A percentile compares a stretch with the other conserved stretches of the same genome.
Conservation (phyloP, 2,797 vertebrate genomes). For the Xenentodon cancila region DNA sequence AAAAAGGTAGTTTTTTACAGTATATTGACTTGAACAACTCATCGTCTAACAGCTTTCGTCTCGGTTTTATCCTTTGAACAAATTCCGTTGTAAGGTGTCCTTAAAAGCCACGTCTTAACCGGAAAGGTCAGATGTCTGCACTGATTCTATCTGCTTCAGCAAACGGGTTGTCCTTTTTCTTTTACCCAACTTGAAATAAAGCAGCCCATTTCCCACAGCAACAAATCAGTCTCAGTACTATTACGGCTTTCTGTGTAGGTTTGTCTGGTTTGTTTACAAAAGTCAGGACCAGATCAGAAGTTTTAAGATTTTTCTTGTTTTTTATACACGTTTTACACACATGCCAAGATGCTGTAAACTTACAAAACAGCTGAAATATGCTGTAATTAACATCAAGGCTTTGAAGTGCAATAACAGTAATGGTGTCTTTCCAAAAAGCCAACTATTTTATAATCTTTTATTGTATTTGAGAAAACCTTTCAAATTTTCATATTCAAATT, state of each 20-base stretch:
- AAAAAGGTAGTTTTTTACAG: neutral
- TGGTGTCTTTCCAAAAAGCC: no score
- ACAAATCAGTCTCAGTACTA: no score
- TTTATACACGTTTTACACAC: no score
- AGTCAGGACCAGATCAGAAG: no score
- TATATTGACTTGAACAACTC: neutral
- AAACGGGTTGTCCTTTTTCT: constrained; percentile 33
- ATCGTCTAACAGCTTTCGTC: neutral
- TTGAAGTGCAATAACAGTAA: no score
- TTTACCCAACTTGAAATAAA: constrained; percentile 18
- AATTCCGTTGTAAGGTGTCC: constrained; percentile 16
- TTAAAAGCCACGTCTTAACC: constrained; percentile 27
- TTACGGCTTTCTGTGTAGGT: no score
- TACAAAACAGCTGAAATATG: no score
- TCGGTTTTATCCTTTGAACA: constrained; percentile 14
- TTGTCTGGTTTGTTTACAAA: no score
- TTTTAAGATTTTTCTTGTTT: no score
- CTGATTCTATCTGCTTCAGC: constrained; percentile 38
- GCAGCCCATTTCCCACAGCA: neutral
- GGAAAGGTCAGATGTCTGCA: constrained; percentile 52
- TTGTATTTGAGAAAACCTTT: constrained; percentile 5
- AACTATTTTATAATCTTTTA: neutral
- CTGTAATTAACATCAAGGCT: no score
- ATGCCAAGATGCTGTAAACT: no score
- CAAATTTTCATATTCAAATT: neutral